Percentiles rank a stretch among this genome's conserved stretches.
Evolutionary conservation across 2,888 invertebrate species (phyloP).

Genomic region (Agonopterix heracliana): DNA sequence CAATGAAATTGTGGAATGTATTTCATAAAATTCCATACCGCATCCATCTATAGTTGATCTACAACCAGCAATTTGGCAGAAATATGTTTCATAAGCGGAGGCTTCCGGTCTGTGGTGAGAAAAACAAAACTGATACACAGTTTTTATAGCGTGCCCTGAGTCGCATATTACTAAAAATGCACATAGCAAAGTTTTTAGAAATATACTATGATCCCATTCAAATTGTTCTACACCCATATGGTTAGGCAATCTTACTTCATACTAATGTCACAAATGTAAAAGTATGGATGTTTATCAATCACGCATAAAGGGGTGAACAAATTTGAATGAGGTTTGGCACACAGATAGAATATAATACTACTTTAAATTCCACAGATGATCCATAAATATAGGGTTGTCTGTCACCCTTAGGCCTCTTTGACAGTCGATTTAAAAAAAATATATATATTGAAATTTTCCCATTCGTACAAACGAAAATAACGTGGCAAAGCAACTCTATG

Average conservation of each 20-base stretch:
- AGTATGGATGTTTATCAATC: not conserved
- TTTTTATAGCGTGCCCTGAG: constrained; percentile 24
- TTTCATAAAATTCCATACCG: not conserved
- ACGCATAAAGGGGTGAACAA: not conserved
- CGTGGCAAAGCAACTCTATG: no score
- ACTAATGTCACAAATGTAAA: no score
- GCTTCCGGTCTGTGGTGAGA: constrained; percentile 13
- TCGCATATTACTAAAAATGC: constrained; percentile 9
- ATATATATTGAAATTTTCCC: no score
- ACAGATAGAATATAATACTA: not conserved
- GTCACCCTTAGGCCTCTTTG: not conserved
- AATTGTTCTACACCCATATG: not conserved
- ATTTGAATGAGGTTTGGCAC: not conserved
- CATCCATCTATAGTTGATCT: constrained; percentile 1
- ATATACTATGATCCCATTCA: not conserved
- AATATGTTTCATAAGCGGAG: constrained; percentile 40
- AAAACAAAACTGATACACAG: constrained; percentile 22
- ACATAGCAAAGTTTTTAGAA: constrained; percentile 10
- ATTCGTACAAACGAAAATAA: no score
- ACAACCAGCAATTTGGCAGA: constrained; percentile 32
- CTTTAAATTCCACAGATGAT: not conserved
- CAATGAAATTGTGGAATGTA: no score
- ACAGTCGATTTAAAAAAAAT: no score
- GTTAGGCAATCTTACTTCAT: not conserved
- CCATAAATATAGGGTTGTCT: not conserved